These are phyloP conservation scores for Diaprepes abbreviatus DNA, from an alignment of 2,888 invertebrate species.

Conservation along the genomic window DNA sequence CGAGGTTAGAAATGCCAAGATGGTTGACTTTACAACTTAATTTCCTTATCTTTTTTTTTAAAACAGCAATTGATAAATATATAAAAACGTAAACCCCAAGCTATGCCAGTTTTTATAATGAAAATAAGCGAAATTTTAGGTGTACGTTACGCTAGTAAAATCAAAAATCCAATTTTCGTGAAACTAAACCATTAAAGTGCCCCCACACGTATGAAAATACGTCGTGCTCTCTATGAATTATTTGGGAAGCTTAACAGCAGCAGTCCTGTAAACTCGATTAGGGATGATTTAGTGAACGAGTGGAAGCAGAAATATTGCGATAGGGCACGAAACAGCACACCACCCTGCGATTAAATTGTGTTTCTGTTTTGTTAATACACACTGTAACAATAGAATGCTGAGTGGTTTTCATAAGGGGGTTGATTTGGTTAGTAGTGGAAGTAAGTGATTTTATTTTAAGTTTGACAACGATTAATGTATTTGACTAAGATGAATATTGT, in stretches of 20 bases:
- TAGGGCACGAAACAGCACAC: constrained; percentile 56
- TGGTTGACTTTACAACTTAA: no score
- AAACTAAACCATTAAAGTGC: constrained; percentile 40
- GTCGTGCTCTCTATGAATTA: constrained; percentile 55
- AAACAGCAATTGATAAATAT: no score
- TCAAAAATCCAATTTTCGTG: constrained; percentile 39
- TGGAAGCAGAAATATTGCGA: constrained; percentile 56
- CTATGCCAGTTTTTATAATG: no score
- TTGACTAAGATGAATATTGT: background rate
- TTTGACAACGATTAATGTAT: background rate
- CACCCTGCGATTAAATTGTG: constrained; percentile 49
- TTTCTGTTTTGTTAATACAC: constrained; percentile 45
- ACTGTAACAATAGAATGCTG: constrained; percentile 43
- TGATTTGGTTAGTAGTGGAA: constrained; percentile 4
- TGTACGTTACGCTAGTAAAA: background rate
- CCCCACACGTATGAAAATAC: constrained; percentile 30
- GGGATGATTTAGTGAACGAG: constrained; percentile 58
- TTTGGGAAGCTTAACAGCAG: constrained; percentile 61
- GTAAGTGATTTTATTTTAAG: constrained; percentile 29
- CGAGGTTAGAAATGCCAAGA: no score
- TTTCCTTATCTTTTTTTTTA: no score
- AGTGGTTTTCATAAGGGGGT: constrained; percentile 35
- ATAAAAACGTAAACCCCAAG: no score
- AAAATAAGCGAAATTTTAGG: no score
- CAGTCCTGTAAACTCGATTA: constrained; percentile 57